Evolutionary conservation across 1,140 invertebrate genomes (phyloP), one percentile per base, ranked within the genome.

Genomic region (Ylistrum balloti): DNA sequence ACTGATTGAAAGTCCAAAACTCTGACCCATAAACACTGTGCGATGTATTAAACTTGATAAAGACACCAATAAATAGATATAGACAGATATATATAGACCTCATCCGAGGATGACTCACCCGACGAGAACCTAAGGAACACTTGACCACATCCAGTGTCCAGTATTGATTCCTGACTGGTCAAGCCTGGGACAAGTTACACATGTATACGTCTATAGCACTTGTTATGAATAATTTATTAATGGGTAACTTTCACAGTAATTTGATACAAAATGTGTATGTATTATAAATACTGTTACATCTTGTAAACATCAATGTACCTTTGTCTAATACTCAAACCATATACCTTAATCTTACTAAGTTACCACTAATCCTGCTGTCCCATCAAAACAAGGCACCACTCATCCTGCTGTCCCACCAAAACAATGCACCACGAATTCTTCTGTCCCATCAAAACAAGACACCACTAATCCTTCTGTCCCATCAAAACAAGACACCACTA

Each of bases 51-150:
- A n/a, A n/a, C n/a, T n/a, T n/a, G n/a, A n/a, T n/a, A n/a, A n/a
- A n/a, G n/a, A n/a, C n/a, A n/a, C n/a, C n/a, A n/a, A n/a, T n/a
- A n/a, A n/a, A n/a, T n/a, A n/a, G n/a, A n/a, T n/a, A n/a, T n/a
- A n/a, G n/a, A n/a, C n/a, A n/a, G n/a, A n/a, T n/a, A n/a, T n/a
- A n/a, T n/a, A n/a, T n/a, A n/a, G n/a, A n/a, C n/a, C n/a, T n/a
- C n/a, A n/a, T n/a, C n/a, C n/a, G n/a, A n/a, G n/a, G 56, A 74
- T 74, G 56, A 74, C 56, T 74, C 56, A 74, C 22, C 56, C 56
- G 1, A 74, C n/a, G 56, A 13, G 35, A 38, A 38, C 13, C 35
- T 38, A 38, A 38, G 35, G 13, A 38, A 38, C 35, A 28, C 56
- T 74, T 74, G 56, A 74, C 56, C 56, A 74, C 56, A 9, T 45